A percentile compares a stretch with the other conserved stretches of the same genome.
These are phyloP conservation scores for Eriocheir sinensis DNA, from an alignment of 1,140 invertebrate genomes.

Conservation along the genomic window DNA sequence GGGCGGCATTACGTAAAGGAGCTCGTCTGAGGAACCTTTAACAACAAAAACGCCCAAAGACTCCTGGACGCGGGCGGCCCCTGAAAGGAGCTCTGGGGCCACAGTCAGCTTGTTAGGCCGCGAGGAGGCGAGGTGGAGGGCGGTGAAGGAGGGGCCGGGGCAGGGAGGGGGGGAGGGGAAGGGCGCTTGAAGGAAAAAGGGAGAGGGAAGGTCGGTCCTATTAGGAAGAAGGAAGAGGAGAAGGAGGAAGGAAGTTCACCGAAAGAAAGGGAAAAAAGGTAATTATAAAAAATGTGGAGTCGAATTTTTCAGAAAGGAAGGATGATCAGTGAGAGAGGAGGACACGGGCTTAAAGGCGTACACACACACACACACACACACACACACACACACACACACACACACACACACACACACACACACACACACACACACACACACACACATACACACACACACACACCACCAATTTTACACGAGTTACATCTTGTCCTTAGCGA, in stretches of 20 bases:
- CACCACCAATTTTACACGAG: too few relatives aligned
- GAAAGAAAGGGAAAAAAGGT: neutral
- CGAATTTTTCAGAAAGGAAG: neutral
- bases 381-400: conserved; percentile 41
- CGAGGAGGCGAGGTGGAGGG: neutral
- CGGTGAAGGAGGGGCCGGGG: neutral
- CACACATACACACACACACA: conserved; percentile 23
- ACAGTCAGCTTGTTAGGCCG: conserved; percentile 43
- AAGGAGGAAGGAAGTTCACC: neutral
- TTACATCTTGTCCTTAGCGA: too few relatives aligned
- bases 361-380: conserved; percentile 41
- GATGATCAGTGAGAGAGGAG: neutral
- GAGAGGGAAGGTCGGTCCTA: neutral
- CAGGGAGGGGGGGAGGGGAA: neutral
- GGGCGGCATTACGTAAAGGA: neutral
- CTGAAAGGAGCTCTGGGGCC: conserved; percentile 38
- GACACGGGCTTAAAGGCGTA: neutral
- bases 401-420: conserved; percentile 44
- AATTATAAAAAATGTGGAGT: neutral
- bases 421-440: conserved; percentile 43
- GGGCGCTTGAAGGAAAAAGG: conserved; percentile 24
- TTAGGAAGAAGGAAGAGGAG: neutral
- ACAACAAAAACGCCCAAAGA: conserved; percentile 45
- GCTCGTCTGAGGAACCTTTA: neutral
- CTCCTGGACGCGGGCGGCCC: conserved; percentile 26